These are phyloP conservation scores for Papilio machaon DNA, from an alignment of 1,140 invertebrate species.

Conservation along the genomic window DNA sequence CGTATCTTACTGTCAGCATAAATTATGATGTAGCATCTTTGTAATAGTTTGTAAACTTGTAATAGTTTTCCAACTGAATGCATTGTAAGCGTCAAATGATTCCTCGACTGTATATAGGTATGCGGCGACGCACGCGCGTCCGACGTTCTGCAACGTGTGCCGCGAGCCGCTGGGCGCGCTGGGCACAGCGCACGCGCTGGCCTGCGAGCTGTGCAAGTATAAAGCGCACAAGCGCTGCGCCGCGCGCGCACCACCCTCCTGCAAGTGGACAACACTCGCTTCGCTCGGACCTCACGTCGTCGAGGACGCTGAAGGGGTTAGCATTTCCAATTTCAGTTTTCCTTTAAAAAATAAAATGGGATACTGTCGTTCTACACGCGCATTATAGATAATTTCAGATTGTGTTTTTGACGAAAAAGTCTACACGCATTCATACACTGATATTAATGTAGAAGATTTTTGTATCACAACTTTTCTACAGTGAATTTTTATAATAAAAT, in stretches of 20 bases:
- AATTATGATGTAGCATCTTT: too few species aligned
- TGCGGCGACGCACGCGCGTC: constrained; percentile 95
- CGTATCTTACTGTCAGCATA: too few species aligned
- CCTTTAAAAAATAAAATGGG: not conserved
- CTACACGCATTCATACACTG: not conserved
- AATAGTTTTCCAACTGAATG: too few species aligned
- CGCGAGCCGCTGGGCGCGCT: constrained; percentile 95
- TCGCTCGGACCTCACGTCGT: constrained; percentile 96
- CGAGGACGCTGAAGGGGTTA: constrained; percentile 95
- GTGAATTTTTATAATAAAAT: not conserved
- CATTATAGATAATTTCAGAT: too few species aligned
- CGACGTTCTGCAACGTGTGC: constrained; percentile 98
- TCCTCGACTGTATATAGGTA: constrained; percentile 80
- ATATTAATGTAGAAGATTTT: not conserved
- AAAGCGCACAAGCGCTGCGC: constrained; percentile 98
- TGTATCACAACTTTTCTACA: not conserved
- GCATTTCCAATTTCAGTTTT: constrained; percentile 50
- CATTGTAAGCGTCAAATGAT: too few species aligned
- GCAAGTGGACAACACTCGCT: constrained; percentile 98
- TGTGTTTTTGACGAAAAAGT: not conserved
- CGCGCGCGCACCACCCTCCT: constrained; percentile 94
- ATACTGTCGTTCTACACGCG: not conserved
- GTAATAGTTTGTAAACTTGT: too few species aligned
- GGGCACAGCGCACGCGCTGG: constrained; percentile 93
- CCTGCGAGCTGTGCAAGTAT: constrained; percentile 98